A percentile compares a stretch with the other conserved stretches of the same genome.
Conservation (phyloP, 1,140 invertebrate genomes). For the Ladona fulva region DNA sequence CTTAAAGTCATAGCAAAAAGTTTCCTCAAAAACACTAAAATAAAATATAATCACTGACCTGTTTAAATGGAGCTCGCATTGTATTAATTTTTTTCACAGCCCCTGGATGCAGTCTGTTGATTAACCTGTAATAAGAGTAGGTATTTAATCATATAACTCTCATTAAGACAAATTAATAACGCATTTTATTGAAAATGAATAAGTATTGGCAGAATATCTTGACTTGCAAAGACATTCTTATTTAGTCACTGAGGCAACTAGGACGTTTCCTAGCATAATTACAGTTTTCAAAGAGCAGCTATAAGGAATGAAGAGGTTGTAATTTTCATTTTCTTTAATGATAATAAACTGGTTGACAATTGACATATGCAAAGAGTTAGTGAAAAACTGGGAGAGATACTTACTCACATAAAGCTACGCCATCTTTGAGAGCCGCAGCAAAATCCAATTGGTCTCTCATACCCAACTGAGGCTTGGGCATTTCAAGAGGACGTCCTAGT, state of each 20-base stretch:
- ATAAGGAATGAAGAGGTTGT: too few species aligned
- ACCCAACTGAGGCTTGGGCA: slow-evolving; percentile 31
- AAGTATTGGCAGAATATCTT: too few species aligned
- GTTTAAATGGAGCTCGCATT: slow-evolving; percentile 39
- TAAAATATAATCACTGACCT: slow-evolving; percentile 29
- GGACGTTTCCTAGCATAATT: too few species aligned
- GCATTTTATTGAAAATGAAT: too few species aligned
- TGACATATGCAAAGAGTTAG: too few species aligned
- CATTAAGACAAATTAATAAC: too few species aligned
- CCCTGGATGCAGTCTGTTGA: slow-evolving; percentile 35
- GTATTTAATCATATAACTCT: slow-evolving; percentile 17
- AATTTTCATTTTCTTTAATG: too few species aligned
- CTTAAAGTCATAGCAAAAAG: too few species aligned
- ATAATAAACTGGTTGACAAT: too few species aligned
- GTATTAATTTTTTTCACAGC: slow-evolving; percentile 37
- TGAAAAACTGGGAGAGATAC: slow-evolving; percentile 20
- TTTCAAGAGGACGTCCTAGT: slow-evolving; percentile 33
- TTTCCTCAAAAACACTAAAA: not conserved
- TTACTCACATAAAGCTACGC: slow-evolving; percentile 43
- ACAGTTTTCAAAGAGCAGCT: slow-evolving; percentile 20
- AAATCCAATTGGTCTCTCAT: slow-evolving; percentile 40
- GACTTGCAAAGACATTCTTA: too few species aligned
- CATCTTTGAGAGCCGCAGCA: slow-evolving; percentile 42
- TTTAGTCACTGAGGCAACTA: too few species aligned
- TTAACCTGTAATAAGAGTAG: slow-evolving; percentile 33